A percentile compares a stretch with the other conserved stretches of the same genome.
Evolutionary conservation across 2,797 vertebrate genomes (phyloP).

Genomic region (Glyptemys insculpta): DNA sequence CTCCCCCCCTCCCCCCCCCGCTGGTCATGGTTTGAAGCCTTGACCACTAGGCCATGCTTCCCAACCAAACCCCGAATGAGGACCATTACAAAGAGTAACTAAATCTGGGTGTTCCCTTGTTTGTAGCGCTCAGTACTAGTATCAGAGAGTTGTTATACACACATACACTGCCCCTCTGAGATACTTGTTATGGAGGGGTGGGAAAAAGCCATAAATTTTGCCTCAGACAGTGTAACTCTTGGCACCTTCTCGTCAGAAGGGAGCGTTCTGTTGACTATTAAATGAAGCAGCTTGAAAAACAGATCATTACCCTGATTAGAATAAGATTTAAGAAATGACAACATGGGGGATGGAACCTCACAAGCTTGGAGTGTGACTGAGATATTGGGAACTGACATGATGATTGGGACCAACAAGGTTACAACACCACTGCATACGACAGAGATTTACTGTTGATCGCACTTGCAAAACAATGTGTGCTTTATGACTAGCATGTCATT

Average conservation of each 20-base stretch:
- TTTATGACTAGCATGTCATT: slow-evolving; percentile 34
- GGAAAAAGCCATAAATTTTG: background rate
- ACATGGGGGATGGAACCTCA: background rate
- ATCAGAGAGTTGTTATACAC: background rate
- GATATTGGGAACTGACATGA: slow-evolving; percentile 26
- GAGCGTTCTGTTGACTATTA: background rate
- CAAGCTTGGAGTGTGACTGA: background rate
- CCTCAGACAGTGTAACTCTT: background rate
- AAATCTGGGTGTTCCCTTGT: background rate
- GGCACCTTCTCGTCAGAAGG: background rate
- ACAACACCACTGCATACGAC: background rate
- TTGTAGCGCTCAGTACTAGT: background rate
- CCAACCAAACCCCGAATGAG: too few species aligned
- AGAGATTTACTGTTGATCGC: slow-evolving; percentile 42
- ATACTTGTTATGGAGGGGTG: background rate
- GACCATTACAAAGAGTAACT: background rate
- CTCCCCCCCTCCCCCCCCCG: fast-evolving
- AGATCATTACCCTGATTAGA: background rate
- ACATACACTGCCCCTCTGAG: background rate
- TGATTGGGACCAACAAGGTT: background rate
- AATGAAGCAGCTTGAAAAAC: slow-evolving; percentile 28
- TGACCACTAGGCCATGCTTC: too few species aligned
- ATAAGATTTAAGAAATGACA: slow-evolving; percentile 28
- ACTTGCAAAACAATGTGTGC: slow-evolving; percentile 30
- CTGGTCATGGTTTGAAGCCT: too few species aligned